These are phyloP conservation scores for mouse (Mus musculus) DNA, from an alignment of 2,113 vertebrate genomes.

Conservation along the genomic window GRCm39 chr1:110036001-110036500, in stretches of 20 bases:
- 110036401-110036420: slow-evolving; percentile 27
- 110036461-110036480: slow-evolving; percentile 92
- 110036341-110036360: background rate
- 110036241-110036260: background rate
- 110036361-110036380: background rate
- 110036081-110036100: background rate
- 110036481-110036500: slow-evolving; percentile 94
- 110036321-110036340: rapidly evolving
- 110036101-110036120: background rate
- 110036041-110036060: background rate
- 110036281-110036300: background rate
- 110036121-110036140: background rate
- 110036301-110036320: no score
- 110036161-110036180: background rate
- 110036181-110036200: background rate
- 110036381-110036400: background rate
- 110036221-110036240: background rate
- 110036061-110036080: background rate
- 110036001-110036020: background rate
- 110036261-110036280: background rate
- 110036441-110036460: slow-evolving; percentile 93
- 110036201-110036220: background rate
- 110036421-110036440: slow-evolving; percentile 93
- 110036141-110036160: background rate
- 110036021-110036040: background rate